These are phyloP conservation scores for Drosophila seclusa DNA, from an alignment of 2,888 invertebrate species.

Conservation along the genomic window DNA sequence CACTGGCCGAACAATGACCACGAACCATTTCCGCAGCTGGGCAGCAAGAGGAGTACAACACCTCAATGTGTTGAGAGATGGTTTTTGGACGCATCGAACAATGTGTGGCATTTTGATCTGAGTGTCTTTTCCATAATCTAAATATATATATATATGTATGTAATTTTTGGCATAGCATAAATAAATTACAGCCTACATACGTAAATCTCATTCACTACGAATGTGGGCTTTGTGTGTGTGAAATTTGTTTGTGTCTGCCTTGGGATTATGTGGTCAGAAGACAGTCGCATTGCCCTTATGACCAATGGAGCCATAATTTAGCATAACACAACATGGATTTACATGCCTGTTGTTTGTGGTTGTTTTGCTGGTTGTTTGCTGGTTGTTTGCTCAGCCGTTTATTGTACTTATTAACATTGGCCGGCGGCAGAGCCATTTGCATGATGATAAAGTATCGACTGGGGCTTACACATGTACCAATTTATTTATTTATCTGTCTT, in stretches of 20 bases:
- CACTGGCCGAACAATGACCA: conserved; percentile 47
- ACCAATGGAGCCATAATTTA: conserved; percentile 49
- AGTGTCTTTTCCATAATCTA: conserved; percentile 34
- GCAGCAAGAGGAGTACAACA: conserved; percentile 1
- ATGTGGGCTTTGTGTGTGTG: conserved; percentile 3
- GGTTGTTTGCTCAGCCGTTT: conserved; percentile 47
- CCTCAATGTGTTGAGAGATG: conserved; percentile 7
- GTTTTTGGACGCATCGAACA: background rate
- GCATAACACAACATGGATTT: conserved; percentile 20
- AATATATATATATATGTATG: conserved; percentile 7
- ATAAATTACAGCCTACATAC: conserved; percentile 32
- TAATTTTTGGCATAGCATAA: conserved; percentile 27
- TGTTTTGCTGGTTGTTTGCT: conserved; percentile 29
- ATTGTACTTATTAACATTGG: conserved; percentile 58
- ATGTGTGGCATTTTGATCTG: conserved; percentile 32
- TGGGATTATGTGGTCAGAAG: conserved; percentile 33
- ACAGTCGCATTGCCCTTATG: conserved; percentile 7
- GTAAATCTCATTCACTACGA: conserved; percentile 1
- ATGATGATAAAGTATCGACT: conserved; percentile 77
- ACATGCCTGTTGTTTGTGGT: conserved; percentile 12
- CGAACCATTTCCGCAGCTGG: conserved; percentile 1
- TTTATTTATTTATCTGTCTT: conserved; percentile 39
- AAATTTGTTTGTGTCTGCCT: conserved; percentile 1
- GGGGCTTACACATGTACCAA: conserved; percentile 65
- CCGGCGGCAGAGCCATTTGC: conserved; percentile 55